phyloP scores from a whole-genome alignment of 2,113 vertebrate genomes.

The Pterocles burchelli region DNA sequence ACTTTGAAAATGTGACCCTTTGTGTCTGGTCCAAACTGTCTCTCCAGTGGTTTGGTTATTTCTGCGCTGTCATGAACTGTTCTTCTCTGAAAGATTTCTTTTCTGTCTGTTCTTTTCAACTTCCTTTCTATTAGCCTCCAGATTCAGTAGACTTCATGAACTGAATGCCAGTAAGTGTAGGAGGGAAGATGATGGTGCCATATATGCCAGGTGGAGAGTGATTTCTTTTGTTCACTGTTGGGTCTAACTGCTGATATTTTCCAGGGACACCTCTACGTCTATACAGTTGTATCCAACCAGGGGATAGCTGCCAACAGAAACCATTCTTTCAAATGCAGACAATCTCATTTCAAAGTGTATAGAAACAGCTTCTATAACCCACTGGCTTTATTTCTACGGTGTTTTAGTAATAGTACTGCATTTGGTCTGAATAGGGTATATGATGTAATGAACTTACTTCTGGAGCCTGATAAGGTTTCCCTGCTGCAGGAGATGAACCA shows the following conservation, averaged over 20 bases:
- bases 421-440: background rate
- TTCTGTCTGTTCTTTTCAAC: constrained; percentile 34
- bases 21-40: constrained; percentile 33
- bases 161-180: constrained; percentile 21
- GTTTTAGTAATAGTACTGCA: constrained; percentile 5
- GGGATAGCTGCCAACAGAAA: constrained; percentile 43
- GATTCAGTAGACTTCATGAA: background rate
- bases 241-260: constrained; percentile 34
- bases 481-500: background rate
- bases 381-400: constrained; percentile 1
- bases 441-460: constrained; percentile 17
- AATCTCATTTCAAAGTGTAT: constrained; percentile 10
- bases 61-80: constrained; percentile 3
- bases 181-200: constrained; percentile 19
- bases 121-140: constrained; percentile 33
- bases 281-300: background rate
- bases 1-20: constrained; percentile 46
- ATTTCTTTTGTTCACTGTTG: constrained; percentile 45
- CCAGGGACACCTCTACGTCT: constrained; percentile 29
- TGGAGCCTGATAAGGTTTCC: background rate
- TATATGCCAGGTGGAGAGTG: constrained; percentile 19
- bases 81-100: constrained; percentile 45
- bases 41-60: constrained; percentile 53
- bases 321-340: background rate
- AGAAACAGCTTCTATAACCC: constrained; percentile 20